These are phyloP conservation scores for Tauraco erythrolophus DNA, from an alignment of 2,113 vertebrate species.

Conservation along the genomic window DNA sequence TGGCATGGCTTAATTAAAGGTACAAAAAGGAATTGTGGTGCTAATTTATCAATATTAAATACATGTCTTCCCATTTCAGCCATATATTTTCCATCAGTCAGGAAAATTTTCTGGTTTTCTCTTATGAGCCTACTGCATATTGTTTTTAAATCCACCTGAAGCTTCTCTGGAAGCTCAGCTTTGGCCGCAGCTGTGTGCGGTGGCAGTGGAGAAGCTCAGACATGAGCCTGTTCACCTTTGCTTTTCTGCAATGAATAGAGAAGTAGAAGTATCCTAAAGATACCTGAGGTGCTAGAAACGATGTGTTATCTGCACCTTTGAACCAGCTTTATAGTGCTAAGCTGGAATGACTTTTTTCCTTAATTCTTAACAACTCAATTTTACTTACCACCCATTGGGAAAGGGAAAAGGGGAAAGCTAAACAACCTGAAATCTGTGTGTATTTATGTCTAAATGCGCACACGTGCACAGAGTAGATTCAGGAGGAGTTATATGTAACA, in stretches of 20 bases:
- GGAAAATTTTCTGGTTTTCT: not conserved
- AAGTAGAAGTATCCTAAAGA: not conserved
- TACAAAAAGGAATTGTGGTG: not conserved
- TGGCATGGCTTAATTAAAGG: not conserved
- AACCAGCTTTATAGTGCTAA: not conserved
- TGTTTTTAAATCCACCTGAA: not conserved
- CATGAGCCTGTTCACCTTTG: rapidly evolving
- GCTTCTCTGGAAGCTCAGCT: not conserved
- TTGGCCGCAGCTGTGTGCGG: not conserved
- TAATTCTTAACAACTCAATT: not conserved
- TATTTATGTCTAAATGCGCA: not conserved
- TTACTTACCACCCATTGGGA: not conserved
- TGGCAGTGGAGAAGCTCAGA: not conserved
- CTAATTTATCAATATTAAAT: not conserved
- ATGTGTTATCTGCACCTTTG: not conserved
- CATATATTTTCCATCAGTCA: not conserved
- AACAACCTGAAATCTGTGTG: not conserved
- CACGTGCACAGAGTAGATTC: not conserved
- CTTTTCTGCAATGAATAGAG: not conserved
- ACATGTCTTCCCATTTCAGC: not conserved
- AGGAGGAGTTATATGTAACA: not conserved
- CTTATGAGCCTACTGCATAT: not conserved
- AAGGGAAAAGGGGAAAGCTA: not conserved
- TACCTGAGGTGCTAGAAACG: rapidly evolving
- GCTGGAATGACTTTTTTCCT: not conserved